Conservation (phyloP, 1,140 invertebrate genomes). For the Tetragonula clypearis region DNA sequence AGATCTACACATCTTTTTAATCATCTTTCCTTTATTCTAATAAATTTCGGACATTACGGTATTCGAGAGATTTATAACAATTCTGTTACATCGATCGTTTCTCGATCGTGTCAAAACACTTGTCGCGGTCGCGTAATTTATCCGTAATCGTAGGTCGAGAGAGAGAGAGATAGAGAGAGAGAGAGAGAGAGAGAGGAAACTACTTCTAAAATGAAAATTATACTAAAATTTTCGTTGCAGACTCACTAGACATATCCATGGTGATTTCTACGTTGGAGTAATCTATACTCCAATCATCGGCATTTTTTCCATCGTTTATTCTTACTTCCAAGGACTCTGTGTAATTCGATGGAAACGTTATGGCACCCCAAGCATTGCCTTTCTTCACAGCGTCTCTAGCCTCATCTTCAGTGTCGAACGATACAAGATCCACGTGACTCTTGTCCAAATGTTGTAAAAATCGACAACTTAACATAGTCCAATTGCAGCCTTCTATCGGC, state of each 20-base stretch:
- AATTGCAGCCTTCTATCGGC: constrained; percentile 84
- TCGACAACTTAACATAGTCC: constrained; percentile 88
- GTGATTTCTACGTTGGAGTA: constrained; percentile 89
- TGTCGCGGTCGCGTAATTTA: too few relatives aligned
- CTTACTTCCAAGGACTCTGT: constrained; percentile 88
- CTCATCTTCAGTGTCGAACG: constrained; percentile 80
- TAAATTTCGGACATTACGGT: too few relatives aligned
- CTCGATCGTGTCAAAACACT: too few relatives aligned
- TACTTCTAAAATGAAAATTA: neutral
- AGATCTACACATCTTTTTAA: neutral
- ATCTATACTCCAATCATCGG: constrained; percentile 86
- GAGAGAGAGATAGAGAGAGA: neutral
- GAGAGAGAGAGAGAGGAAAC: neutral
- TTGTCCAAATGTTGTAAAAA: constrained; percentile 87
- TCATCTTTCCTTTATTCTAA: too few relatives aligned
- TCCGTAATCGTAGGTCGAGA: neutral
- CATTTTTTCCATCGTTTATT: constrained; percentile 86
- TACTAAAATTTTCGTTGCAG: neutral
- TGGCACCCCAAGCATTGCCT: constrained; percentile 91
- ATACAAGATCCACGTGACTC: constrained; percentile 83
- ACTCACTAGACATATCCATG: constrained; percentile 95
- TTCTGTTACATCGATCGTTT: too few relatives aligned
- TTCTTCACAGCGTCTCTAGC: constrained; percentile 87
- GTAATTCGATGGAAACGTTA: constrained; percentile 93
- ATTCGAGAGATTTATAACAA: too few relatives aligned